Evolutionary conservation across 2,797 vertebrate species (phyloP), one percentile per base, ranked within the genome.

Genomic region (Thalassophryne amazonica): DNA sequence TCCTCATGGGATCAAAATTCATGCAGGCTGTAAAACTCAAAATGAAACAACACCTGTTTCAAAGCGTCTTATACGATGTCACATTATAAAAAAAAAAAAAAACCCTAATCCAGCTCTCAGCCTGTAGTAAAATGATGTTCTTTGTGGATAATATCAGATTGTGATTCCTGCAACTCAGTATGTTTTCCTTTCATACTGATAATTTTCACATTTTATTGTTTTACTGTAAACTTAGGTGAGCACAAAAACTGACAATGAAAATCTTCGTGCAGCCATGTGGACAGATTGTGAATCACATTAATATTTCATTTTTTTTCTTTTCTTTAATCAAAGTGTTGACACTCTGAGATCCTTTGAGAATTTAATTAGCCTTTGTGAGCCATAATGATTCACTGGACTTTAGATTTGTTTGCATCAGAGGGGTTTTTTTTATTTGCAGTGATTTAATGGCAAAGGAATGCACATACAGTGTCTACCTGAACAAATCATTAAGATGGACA

Each of bases 391-490:
- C 6, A 4, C 11, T 27, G 12, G 36, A 16, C 16, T 28, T 18
- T 43, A 48, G 23, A 38, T 14, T 12, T n/a, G 16, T 21, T 34
- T 21, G 10, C 3, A 6, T 19, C 18, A 15, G 21, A 28, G 23
- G 7, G n/a, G n/a, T n/a, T n/a, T n/a, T n/a, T n/a, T n/a, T n/a
- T n/a, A n/a, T n/a, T n/a, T n/a, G n/a, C n/a, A 42, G 39, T 20
- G 34, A 75, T 60, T 43, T 59, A 50, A 56, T 46, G 32, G 60
- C 66, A 59, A 69, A 11, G 20, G 18, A 35, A 62, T 48, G 46
- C 41, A 39, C 49, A 20, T 3, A 17, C 15, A 47, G 48, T 24
- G 51, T 30, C 48, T 38, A 49, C 47, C 45, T 51, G 43, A 61
- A 39, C 12, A 23, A 38, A 49, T 55, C 35, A 65, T 10, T 60